These are phyloP conservation scores for Apocrypta bakeri DNA, from an alignment of 1,140 invertebrate species.

Conservation along the genomic window DNA sequence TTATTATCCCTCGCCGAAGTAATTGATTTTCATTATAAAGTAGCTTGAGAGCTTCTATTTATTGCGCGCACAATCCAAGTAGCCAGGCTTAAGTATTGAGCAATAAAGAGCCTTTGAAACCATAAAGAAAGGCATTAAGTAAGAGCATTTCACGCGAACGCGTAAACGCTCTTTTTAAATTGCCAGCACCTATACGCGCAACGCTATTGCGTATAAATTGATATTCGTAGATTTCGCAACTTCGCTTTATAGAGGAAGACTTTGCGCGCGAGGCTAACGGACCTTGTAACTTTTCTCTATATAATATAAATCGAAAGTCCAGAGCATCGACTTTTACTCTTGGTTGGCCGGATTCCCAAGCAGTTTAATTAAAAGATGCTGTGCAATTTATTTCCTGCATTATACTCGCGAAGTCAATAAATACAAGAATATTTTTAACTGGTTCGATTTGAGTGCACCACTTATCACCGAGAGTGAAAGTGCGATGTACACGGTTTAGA, in stretches of 20 bases:
- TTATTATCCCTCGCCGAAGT: not conserved
- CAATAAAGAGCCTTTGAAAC: not conserved
- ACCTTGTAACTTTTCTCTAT: not conserved
- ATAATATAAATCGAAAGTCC: not conserved
- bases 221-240: not conserved
- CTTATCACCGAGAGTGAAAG: not conserved
- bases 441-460: not conserved
- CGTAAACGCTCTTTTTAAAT: not conserved
- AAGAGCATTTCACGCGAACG: not conserved
- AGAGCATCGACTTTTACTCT: conserved; percentile 1
- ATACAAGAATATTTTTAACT: not conserved
- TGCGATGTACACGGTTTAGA: not conserved
- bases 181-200: not conserved
- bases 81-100: not conserved
- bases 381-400: not conserved
- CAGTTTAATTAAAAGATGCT: not conserved
- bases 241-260: not conserved
- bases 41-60: not conserved
- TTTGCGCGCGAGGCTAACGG: not conserved
- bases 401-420: not conserved
- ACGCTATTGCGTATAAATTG: not conserved
- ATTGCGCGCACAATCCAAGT: not conserved
- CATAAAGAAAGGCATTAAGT: not conserved
- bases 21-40: not conserved
- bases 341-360: not conserved